These are phyloP conservation scores for Eutolmus rufibarbis DNA, from an alignment of 2,888 invertebrate genomes.

Conservation along the genomic window DNA sequence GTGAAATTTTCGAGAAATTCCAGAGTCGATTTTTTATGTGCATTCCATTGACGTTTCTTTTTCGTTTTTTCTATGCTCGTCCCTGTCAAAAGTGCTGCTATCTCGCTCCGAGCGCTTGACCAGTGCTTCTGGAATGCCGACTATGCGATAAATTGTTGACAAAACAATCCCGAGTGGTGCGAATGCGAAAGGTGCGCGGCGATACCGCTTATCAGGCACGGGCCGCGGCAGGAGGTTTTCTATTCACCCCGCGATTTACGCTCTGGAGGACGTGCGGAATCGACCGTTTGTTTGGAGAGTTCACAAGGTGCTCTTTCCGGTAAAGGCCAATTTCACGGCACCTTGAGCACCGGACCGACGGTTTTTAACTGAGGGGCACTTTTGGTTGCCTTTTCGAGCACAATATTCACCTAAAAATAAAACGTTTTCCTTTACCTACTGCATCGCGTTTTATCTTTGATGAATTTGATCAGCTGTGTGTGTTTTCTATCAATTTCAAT, in stretches of 20 bases:
- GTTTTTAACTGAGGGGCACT: background rate
- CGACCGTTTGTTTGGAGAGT: background rate
- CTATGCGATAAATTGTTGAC: slow-evolving; percentile 33
- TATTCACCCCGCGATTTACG: background rate
- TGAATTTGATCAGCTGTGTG: too few species aligned
- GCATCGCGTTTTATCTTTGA: too few species aligned
- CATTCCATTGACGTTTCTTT: slow-evolving; percentile 46
- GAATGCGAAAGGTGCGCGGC: background rate
- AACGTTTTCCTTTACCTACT: too few species aligned
- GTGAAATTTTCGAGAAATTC: slow-evolving; percentile 21
- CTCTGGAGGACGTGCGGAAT: background rate
- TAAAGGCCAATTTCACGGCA: background rate
- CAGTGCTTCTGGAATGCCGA: slow-evolving; percentile 25
- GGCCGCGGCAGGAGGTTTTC: background rate
- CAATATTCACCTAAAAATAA: too few species aligned
- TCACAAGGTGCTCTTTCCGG: background rate
- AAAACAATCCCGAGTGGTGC: slow-evolving; percentile 8
- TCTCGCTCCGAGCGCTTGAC: background rate
- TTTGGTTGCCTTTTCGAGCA: background rate
- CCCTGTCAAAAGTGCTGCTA: background rate
- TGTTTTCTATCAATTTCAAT: too few species aligned
- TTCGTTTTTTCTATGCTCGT: slow-evolving; percentile 25
- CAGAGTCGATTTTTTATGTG: slow-evolving; percentile 41
- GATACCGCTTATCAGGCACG: slow-evolving; percentile 1
- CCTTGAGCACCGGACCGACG: background rate